Percentiles rank a stretch among this genome's conserved stretches.
phyloP scores from a whole-genome alignment of 1,140 invertebrate species.

The Drosophila sproati region DNA sequence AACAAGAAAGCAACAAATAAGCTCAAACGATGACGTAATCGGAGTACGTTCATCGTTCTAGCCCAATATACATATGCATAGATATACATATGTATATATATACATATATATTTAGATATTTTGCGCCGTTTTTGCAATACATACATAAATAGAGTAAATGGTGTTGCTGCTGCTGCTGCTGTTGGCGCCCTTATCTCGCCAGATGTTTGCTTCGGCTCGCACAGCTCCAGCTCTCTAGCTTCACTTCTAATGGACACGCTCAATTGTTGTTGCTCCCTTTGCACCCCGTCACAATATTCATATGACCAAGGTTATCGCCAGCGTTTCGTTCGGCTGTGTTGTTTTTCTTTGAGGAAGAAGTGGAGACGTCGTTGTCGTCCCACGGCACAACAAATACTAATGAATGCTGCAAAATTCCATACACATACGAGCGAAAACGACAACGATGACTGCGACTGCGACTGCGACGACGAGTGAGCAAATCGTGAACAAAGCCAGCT shows the following conservation, averaged over 20 bases:
- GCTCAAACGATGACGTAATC: slow-evolving; percentile 75
- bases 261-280: slow-evolving; percentile 20
- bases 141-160: slow-evolving; percentile 22
- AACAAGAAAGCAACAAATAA: slow-evolving; percentile 25
- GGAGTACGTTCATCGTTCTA: slow-evolving; percentile 58
- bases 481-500: slow-evolving; percentile 57
- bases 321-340: slow-evolving; percentile 2
- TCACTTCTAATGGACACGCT: slow-evolving; percentile 33
- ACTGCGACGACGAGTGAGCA: slow-evolving; percentile 29
- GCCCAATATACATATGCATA: slow-evolving; percentile 11
- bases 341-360: slow-evolving; percentile 10
- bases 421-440: slow-evolving; percentile 41
- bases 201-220: slow-evolving; percentile 62
- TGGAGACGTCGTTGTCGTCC: slow-evolving; percentile 53
- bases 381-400: slow-evolving; percentile 54
- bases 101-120: not conserved
- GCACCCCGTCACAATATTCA: slow-evolving; percentile 15
- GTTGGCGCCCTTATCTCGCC: slow-evolving; percentile 67
- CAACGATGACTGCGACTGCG: not conserved
- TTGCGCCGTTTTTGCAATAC: slow-evolving; percentile 58
- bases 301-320: slow-evolving; percentile 42
- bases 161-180: not conserved
- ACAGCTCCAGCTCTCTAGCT: slow-evolving; percentile 36
- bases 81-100: slow-evolving; percentile 1
- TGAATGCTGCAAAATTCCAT: slow-evolving; percentile 60